These are phyloP conservation scores for Tenthredo livida DNA, from an alignment of 2,888 invertebrate genomes.

Conservation along the genomic window DNA sequence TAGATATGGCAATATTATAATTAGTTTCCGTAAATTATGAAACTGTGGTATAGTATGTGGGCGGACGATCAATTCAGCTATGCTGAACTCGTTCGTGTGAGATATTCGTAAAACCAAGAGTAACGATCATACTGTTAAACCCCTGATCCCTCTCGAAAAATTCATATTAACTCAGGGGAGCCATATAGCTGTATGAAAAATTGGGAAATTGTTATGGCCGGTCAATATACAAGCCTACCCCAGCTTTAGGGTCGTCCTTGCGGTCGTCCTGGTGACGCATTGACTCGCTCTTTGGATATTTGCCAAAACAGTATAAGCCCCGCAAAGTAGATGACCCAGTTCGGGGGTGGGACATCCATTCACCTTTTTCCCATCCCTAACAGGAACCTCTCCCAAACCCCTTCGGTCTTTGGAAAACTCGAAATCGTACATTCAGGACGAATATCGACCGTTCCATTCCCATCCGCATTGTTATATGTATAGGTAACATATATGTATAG, in stretches of 20 bases:
- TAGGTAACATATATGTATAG: neutral
- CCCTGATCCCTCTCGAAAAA: neutral
- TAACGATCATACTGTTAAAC: neutral
- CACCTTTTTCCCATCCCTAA: slow-evolving; percentile 68
- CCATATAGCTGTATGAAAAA: neutral
- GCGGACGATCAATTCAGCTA: neutral
- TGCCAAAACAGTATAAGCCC: slow-evolving; percentile 59
- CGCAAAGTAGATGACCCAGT: slow-evolving; percentile 65
- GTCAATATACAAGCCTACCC: slow-evolving; percentile 16
- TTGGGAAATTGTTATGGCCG: neutral
- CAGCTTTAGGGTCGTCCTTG: slow-evolving; percentile 3
- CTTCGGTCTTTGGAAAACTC: slow-evolving; percentile 58
- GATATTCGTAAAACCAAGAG: neutral
- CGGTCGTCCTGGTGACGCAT: slow-evolving; percentile 26
- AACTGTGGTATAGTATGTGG: neutral
- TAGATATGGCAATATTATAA: neutral
- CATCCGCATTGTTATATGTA: slow-evolving; percentile 8
- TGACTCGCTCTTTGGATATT: slow-evolving; percentile 63
- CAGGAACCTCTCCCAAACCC: slow-evolving; percentile 36
- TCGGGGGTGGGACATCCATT: slow-evolving; percentile 68
- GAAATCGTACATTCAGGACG: slow-evolving; percentile 57
- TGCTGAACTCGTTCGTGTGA: neutral
- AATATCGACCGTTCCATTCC: slow-evolving; percentile 60
- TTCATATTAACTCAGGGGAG: neutral
- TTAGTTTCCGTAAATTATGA: neutral